phyloP scores from a whole-genome alignment of 2,888 invertebrate genomes.

The Andrena minutula region DNA sequence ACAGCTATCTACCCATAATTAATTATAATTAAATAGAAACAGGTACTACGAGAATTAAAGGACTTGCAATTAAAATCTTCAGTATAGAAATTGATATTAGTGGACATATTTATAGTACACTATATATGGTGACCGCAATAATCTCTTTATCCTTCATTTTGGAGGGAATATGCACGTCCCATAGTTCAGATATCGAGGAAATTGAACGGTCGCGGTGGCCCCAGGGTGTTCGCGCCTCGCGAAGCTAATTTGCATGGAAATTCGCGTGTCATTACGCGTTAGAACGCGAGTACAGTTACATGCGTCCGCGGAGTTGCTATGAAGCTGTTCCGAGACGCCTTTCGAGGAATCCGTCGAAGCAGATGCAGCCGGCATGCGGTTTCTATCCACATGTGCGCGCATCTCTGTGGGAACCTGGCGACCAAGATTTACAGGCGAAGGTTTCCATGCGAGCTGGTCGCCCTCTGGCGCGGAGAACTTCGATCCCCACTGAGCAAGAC shows the following conservation, averaged over 20 bases:
- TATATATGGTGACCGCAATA: not conserved
- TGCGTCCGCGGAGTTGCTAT: constrained; percentile 1
- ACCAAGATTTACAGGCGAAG: constrained; percentile 3
- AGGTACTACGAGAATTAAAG: no score
- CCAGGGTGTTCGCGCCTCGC: constrained; percentile 19
- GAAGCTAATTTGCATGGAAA: constrained; percentile 47
- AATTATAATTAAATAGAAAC: no score
- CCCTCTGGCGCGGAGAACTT: not conserved
- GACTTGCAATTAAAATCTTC: no score
- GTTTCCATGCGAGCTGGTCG: not conserved
- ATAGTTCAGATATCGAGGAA: constrained; percentile 26
- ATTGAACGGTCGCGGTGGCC: constrained; percentile 7
- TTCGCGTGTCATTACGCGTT: constrained; percentile 55
- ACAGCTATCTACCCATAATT: no score
- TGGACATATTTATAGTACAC: not conserved
- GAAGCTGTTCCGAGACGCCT: constrained; percentile 17
- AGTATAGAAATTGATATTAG: not conserved
- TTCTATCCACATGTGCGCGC: constrained; percentile 3
- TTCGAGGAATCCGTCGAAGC: constrained; percentile 39
- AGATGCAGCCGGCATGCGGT: constrained; percentile 17
- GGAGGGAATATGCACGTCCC: constrained; percentile 7
- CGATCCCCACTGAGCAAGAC: not conserved
- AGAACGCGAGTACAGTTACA: constrained; percentile 51
- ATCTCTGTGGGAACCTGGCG: constrained; percentile 11
- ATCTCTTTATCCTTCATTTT: not conserved